phyloP scores from a whole-genome alignment of 1,140 invertebrate species.

The Paraescarpia echinospica region DNA sequence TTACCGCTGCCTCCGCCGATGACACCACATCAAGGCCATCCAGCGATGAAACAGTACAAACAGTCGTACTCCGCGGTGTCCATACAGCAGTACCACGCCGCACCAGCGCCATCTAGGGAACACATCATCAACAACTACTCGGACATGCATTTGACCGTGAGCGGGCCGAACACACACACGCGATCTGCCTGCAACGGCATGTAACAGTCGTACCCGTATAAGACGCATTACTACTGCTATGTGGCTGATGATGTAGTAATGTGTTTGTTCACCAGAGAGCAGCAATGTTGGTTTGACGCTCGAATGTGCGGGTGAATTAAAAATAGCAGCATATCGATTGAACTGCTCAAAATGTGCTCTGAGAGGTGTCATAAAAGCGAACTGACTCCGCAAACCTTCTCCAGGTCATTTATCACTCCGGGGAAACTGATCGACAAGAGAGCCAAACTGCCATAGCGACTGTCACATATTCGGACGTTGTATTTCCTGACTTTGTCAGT shows the following conservation, averaged over 20 bases:
- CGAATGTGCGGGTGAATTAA: neutral
- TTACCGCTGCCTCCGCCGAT: neutral
- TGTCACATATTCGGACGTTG: neutral
- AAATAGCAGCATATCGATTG: neutral
- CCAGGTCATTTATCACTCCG: neutral
- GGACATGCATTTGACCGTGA: neutral
- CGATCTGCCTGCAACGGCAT: neutral
- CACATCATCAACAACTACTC: conserved; percentile 14
- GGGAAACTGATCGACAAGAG: neutral
- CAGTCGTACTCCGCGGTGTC: neutral
- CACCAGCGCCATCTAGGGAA: neutral
- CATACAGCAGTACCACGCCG: neutral
- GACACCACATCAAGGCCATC: neutral
- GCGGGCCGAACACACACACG: neutral
- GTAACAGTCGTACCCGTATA: neutral
- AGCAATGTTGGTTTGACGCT: neutral
- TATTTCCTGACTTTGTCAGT: too few relatives aligned
- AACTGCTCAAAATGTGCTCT: neutral
- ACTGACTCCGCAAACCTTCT: neutral
- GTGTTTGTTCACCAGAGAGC: neutral
- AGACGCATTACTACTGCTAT: neutral
- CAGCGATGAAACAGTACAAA: neutral
- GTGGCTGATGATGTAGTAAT: neutral
- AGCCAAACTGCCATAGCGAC: neutral
- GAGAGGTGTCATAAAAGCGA: neutral